Percentiles rank a stretch among this genome's conserved stretches.
Evolutionary conservation across 2,888 invertebrate genomes (phyloP).

Genomic region (Drosophila pegasa): DNA sequence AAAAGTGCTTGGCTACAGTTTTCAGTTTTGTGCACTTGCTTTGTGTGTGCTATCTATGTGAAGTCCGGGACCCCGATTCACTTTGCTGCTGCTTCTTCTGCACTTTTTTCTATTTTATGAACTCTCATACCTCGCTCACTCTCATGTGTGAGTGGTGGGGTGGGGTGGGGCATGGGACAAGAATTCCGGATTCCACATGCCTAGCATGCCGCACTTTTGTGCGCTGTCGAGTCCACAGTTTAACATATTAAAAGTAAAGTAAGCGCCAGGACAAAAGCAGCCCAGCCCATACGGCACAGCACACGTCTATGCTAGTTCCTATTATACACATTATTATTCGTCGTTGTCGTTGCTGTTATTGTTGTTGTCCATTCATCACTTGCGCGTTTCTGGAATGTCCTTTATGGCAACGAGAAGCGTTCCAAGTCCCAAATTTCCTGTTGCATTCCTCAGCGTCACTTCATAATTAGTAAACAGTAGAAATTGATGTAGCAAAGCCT

Average conservation of each 20-base stretch:
- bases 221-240: constrained; percentile 67
- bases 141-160: constrained; percentile 5
- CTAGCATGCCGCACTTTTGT: constrained; percentile 75
- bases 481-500: constrained; percentile 15
- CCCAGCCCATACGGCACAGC: constrained; percentile 18
- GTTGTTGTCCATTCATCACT: constrained; percentile 48
- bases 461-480: constrained; percentile 57
- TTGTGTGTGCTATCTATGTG: constrained; percentile 66
- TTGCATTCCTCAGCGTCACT: constrained; percentile 21
- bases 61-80: constrained; percentile 34
- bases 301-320: constrained; percentile 49
- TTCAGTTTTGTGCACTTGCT: constrained; percentile 78
- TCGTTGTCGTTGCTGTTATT: not conserved
- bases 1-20: constrained; percentile 80
- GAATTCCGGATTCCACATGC: constrained; percentile 68
- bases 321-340: constrained; percentile 31
- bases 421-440: constrained; percentile 8
- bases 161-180: constrained; percentile 1
- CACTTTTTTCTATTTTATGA: constrained; percentile 60
- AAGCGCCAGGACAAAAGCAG: constrained; percentile 48
- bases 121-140: constrained; percentile 34
- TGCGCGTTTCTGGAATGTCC: constrained; percentile 29
- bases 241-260: constrained; percentile 78
- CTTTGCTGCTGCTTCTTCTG: constrained; percentile 19
- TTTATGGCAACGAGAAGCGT: not conserved